Evolutionary conservation across 2,888 invertebrate genomes (phyloP).

Genomic region (Dastarcus helophoroides): DNA sequence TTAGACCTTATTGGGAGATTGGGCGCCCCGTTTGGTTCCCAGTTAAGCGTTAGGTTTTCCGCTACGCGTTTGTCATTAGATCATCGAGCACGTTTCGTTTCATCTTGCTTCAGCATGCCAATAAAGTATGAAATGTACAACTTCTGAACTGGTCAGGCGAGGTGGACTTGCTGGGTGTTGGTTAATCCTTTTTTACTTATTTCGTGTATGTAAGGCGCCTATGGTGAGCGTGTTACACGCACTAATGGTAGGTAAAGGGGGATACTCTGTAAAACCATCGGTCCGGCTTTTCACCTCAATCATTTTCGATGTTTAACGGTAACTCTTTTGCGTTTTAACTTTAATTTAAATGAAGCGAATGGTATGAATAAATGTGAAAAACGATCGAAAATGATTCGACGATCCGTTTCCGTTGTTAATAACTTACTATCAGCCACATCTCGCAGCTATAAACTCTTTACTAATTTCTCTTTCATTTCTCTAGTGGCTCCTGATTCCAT

Average conservation of each 20-base stretch:
- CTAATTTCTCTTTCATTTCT: constrained; percentile 28
- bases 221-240: constrained; percentile 19
- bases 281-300: constrained; percentile 26
- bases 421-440: constrained; percentile 22
- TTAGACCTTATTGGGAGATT: constrained; percentile 25
- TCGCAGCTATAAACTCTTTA: constrained; percentile 21
- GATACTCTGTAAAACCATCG: constrained; percentile 34
- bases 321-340: too few species aligned
- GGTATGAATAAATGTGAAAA: too few species aligned
- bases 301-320: constrained; percentile 27
- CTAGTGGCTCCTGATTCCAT: constrained; percentile 98
- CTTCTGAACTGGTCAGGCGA: constrained; percentile 29
- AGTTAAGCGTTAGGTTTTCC: too few species aligned
- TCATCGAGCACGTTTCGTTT: too few species aligned
- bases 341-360: constrained; percentile 3
- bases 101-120: too few species aligned
- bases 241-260: constrained; percentile 23
- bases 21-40: too few species aligned
- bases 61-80: too few species aligned
- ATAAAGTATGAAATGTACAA: constrained; percentile 12
- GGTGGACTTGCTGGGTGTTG: constrained; percentile 22
- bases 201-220: constrained; percentile 25
- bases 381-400: constrained; percentile 31
- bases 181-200: constrained; percentile 31
- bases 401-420: constrained; percentile 21